Base-by-base conservation (phyloP, 1,140 invertebrate species). In the Hetaerina americana region DNA sequence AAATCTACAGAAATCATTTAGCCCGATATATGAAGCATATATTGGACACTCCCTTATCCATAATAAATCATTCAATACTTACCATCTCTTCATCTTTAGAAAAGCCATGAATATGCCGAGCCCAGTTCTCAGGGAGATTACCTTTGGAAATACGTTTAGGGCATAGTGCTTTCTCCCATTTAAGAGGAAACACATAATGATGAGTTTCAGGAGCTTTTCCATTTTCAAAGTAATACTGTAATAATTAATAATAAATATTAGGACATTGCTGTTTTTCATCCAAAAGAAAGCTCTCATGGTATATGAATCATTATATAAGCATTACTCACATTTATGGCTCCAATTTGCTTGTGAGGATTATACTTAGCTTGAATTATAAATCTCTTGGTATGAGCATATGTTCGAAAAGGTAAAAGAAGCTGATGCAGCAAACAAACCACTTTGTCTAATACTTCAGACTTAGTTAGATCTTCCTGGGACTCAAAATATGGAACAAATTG, bases 141-240 rank as follows among this genome's bases (percentile, higher is more conserved):
- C 22, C 40, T 2, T 12, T 18, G 15, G 2, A n/a, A 18, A 18
- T 12, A 57, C 15, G 22, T n/a, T n/a, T 57, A 12, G 40, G 40
- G 22, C 40, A 57, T 57, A 18, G 15, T 5, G 22, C 22, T 12
- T 57, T 12, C 0, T 73, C n/a, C 18, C 72, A 71, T 66, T 76
- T 69, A 70, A 76, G 74, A 25, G 49, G 68, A 40, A 71, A 28
- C n/a, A 74, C 28, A 22, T 27, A 25, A 71, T 70, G 72, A 22
- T 22, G n/a, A 27, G 68, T 69, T 69, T 27, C 28, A 18, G 73
- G 74, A 68, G 75, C 75, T 49, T 69, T 26, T 24, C 74, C 71
- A 27, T 75, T 40, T 5, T 26, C 24, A 66, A 71, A 57, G 71
- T 71, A 75, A 71, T 73, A 76, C 75, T 76, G 27, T 25, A n/a